phyloP scores from a whole-genome alignment of 2,113 vertebrate species.

The Bostrychus sinensis region DNA sequence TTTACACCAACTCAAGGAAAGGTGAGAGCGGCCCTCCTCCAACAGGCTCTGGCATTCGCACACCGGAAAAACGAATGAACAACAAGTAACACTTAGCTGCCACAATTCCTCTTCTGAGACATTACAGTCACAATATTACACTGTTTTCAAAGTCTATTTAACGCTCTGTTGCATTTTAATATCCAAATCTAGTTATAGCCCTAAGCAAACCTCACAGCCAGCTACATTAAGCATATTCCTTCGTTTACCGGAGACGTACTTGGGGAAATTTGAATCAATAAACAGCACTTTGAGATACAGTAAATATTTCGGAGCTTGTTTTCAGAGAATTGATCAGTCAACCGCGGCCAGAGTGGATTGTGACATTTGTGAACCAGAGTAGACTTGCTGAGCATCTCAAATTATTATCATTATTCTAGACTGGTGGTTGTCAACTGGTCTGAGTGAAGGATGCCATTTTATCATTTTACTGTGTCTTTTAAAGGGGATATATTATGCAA shows the following conservation, averaged over 20 bases:
- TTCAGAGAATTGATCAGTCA: conserved; percentile 45
- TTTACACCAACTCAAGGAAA: conserved; percentile 75
- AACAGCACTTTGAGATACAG: conserved; percentile 48
- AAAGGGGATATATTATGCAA: no score
- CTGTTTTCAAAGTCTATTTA: conserved; percentile 38
- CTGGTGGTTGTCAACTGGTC: no score
- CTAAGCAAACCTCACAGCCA: conserved; percentile 29
- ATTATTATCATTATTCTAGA: not conserved
- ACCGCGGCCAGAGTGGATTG: conserved; percentile 22
- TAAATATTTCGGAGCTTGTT: conserved; percentile 37
- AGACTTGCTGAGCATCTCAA: not conserved
- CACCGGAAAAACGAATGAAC: conserved; percentile 24
- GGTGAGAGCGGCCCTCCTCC: conserved; percentile 33
- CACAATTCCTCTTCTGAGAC: conserved; percentile 54
- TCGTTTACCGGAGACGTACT: conserved; percentile 9
- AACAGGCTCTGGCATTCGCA: conserved; percentile 56
- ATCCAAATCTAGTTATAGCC: conserved; percentile 29
- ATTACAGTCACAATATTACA: conserved; percentile 22
- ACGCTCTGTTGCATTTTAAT: conserved; percentile 45
- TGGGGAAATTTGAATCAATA: conserved; percentile 45
- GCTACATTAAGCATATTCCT: conserved; percentile 20
- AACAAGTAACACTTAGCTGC: conserved; percentile 49
- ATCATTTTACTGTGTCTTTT: no score
- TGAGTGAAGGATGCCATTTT: no score
- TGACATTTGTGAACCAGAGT: conserved; percentile 20